Evolutionary conservation across 1,140 invertebrate genomes (phyloP).

Genomic region (Microplitis demolitor): DNA sequence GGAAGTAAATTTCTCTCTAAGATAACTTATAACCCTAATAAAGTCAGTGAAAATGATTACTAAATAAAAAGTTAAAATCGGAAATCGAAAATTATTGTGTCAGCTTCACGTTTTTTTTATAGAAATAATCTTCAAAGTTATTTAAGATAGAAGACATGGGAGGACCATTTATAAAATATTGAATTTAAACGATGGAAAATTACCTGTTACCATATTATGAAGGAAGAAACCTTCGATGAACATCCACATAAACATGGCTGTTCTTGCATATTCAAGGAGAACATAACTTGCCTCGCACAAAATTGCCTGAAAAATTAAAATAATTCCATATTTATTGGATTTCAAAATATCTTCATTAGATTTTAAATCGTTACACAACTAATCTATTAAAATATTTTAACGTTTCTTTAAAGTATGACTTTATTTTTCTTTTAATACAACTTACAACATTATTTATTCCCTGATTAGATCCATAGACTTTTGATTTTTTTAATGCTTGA

Average conservation of each 20-base stretch:
- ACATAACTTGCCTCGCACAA: slow-evolving; percentile 81
- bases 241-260: slow-evolving; percentile 95
- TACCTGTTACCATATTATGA: slow-evolving; percentile 81
- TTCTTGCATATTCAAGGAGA: slow-evolving; percentile 83
- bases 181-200: slow-evolving; percentile 13
- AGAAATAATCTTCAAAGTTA: too few species aligned
- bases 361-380: not conserved
- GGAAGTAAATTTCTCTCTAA: too few species aligned
- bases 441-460: slow-evolving; percentile 82
- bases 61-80: too few species aligned
- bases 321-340: not conserved
- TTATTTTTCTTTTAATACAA: slow-evolving; percentile 27
- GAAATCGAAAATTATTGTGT: too few species aligned
- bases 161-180: not conserved
- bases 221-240: slow-evolving; percentile 89
- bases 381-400: not conserved
- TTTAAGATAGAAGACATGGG: too few species aligned
- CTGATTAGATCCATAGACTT: slow-evolving; percentile 43
- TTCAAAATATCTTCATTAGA: not conserved
- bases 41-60: too few species aligned
- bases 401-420: not conserved
- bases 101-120: too few species aligned
- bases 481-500: slow-evolving; percentile 66
- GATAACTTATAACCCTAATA: too few species aligned
- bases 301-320: slow-evolving; percentile 66